phyloP scores from a whole-genome alignment of 2,888 invertebrate genomes.

The Dione juno region DNA sequence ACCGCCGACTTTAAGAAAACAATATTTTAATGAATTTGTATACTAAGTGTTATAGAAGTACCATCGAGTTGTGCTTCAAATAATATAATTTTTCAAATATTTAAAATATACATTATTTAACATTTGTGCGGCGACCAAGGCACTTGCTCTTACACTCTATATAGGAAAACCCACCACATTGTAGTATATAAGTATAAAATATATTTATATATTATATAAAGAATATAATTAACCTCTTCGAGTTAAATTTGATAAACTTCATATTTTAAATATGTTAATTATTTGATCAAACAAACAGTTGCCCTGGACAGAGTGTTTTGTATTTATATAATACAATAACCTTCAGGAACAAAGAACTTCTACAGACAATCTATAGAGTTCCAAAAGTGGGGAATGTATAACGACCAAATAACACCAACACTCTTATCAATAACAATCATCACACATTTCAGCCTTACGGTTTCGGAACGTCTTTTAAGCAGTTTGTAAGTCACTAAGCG shows the following conservation, averaged over 20 bases:
- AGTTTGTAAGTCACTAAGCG: no score
- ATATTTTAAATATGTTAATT: not conserved
- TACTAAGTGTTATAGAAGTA: not conserved
- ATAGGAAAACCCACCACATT: slow-evolving; percentile 4
- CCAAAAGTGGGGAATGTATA: not conserved
- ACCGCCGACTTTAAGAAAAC: not conserved
- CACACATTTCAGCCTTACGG: slow-evolving; percentile 10
- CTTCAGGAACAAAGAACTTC: no score
- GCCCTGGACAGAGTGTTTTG: no score
- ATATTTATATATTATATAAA: not conserved
- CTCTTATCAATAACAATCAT: not conserved
- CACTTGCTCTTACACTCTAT: slow-evolving; percentile 6
- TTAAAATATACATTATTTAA: slow-evolving; percentile 4
- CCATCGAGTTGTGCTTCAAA: slow-evolving; percentile 6
- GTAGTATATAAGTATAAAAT: not conserved
- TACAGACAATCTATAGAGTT: not conserved
- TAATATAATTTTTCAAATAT: not conserved
- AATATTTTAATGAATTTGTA: not conserved
- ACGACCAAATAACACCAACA: not conserved
- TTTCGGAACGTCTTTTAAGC: not conserved
- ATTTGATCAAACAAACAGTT: no score
- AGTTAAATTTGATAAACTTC: not conserved
- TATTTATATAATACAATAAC: no score
- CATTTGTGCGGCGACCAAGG: slow-evolving; percentile 36
- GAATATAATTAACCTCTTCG: not conserved